phyloP scores from a whole-genome alignment of 2,888 invertebrate genomes.

The Meta bourneti region DNA sequence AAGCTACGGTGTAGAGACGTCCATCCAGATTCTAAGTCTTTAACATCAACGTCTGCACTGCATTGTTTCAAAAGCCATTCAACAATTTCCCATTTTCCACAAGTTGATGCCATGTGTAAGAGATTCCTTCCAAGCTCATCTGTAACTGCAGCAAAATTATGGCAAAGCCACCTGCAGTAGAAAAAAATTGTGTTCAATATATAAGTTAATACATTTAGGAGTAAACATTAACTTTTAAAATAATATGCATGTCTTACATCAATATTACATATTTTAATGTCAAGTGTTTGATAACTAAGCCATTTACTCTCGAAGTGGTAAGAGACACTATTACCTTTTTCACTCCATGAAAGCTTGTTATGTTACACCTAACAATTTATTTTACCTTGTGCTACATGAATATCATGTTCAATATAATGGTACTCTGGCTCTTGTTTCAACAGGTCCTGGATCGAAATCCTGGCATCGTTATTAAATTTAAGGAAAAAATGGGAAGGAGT shows the following conservation, averaged over 20 bases:
- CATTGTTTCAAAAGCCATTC: conserved; percentile 87
- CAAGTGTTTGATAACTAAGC: too few species aligned
- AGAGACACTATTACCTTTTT: too few species aligned
- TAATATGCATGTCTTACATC: neutral
- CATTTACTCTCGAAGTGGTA: too few species aligned
- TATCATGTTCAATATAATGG: too few species aligned
- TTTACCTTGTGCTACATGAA: too few species aligned
- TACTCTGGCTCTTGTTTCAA: too few species aligned
- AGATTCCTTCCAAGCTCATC: conserved; percentile 87
- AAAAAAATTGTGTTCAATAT: neutral
- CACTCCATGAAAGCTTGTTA: too few species aligned
- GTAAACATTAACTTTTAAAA: neutral
- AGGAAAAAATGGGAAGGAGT: too few species aligned
- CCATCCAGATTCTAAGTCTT: conserved; percentile 88
- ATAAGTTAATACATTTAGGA: neutral
- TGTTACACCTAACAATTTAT: too few species aligned
- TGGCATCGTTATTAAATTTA: too few species aligned
- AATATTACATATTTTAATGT: neutral
- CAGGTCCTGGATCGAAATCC: too few species aligned
- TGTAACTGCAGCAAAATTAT: conserved; percentile 84
- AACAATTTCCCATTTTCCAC: conserved; percentile 86
- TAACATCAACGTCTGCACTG: conserved; percentile 85
- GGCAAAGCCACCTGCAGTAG: conserved; percentile 81
- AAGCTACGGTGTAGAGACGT: conserved; percentile 90
- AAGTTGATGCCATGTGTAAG: conserved; percentile 89